phyloP scores from a whole-genome alignment of 2,888 invertebrate species.

The Tineola bisselliella region DNA sequence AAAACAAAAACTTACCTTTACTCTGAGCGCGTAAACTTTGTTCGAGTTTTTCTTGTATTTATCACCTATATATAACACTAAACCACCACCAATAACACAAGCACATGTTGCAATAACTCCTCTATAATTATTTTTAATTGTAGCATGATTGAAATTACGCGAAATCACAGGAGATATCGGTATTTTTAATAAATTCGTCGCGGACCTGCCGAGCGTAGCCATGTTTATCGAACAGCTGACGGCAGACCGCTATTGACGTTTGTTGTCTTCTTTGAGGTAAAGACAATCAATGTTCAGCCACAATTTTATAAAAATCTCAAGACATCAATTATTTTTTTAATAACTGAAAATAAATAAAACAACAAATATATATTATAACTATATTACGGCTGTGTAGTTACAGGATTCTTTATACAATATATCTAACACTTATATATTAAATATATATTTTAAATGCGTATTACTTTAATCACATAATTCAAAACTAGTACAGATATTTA shows the following conservation, averaged over 20 bases:
- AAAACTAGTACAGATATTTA: too few relatives aligned
- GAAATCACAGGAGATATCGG: slow-evolving; percentile 36
- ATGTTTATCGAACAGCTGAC: slow-evolving; percentile 59
- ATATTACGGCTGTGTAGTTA: too few relatives aligned
- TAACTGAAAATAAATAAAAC: too few relatives aligned
- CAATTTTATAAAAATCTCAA: too few relatives aligned
- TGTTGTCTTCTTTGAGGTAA: neutral
- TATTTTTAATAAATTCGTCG: slow-evolving; percentile 53
- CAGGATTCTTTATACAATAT: too few relatives aligned
- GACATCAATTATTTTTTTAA: too few relatives aligned
- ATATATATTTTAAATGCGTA: too few relatives aligned
- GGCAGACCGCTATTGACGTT: slow-evolving; percentile 20
- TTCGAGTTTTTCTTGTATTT: slow-evolving; percentile 35
- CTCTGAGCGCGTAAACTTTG: slow-evolving; percentile 58
- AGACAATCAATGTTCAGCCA: neutral
- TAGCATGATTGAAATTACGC: slow-evolving; percentile 43
- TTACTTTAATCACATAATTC: too few relatives aligned
- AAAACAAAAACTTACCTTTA: slow-evolving; percentile 41
- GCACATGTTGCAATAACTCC: slow-evolving; percentile 48
- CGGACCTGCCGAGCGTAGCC: slow-evolving; percentile 57
- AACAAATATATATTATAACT: too few relatives aligned
- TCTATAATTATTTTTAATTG: slow-evolving; percentile 33
- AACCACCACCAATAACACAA: slow-evolving; percentile 50
- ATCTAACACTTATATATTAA: too few relatives aligned
- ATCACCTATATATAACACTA: slow-evolving; percentile 46